A percentile compares a stretch with the other conserved stretches of the same genome.
Conservation (phyloP, 2,797 vertebrate genomes). For the Hippocampus kuda region DNA sequence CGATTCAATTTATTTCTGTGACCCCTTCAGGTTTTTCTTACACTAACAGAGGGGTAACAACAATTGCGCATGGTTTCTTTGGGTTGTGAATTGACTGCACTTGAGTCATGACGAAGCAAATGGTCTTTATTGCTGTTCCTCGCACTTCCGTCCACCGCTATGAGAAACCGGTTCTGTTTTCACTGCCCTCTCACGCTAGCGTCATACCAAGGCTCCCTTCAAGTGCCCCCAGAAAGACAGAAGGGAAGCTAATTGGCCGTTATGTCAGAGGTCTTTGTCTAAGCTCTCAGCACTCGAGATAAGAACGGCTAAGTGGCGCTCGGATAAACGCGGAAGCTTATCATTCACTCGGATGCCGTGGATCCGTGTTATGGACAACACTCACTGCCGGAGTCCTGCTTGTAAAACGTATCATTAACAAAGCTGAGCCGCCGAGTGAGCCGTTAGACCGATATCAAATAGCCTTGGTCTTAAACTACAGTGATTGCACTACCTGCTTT, state of each 20-base stretch:
- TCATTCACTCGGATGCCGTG: conserved; percentile 43
- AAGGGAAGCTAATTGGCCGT: conserved; percentile 51
- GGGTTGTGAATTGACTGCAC: neutral
- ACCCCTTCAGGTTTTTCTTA: too few relatives aligned
- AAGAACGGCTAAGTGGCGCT: conserved; percentile 54
- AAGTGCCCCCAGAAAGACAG: conserved; percentile 28
- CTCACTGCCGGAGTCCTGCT: neutral
- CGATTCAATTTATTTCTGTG: too few relatives aligned
- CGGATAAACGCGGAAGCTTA: conserved; percentile 60
- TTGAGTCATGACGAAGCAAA: neutral
- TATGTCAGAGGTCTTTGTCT: conserved; percentile 55
- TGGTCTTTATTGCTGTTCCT: conserved; percentile 9
- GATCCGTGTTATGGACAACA: conserved; percentile 22
- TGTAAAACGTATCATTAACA: conserved; percentile 14
- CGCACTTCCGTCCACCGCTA: conserved; percentile 18
- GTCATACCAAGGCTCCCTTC: conserved; percentile 23
- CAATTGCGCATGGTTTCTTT: neutral
- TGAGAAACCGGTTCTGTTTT: conserved; percentile 46
- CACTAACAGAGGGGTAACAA: too few relatives aligned
- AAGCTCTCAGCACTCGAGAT: conserved; percentile 54
- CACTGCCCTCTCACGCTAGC: conserved; percentile 47
- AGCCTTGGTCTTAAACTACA: neutral
- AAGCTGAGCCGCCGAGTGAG: neutral
- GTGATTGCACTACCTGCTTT: neutral
- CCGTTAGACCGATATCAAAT: neutral